phyloP scores from a whole-genome alignment of 1,140 invertebrate genomes.

The Drosophila insularis region DNA sequence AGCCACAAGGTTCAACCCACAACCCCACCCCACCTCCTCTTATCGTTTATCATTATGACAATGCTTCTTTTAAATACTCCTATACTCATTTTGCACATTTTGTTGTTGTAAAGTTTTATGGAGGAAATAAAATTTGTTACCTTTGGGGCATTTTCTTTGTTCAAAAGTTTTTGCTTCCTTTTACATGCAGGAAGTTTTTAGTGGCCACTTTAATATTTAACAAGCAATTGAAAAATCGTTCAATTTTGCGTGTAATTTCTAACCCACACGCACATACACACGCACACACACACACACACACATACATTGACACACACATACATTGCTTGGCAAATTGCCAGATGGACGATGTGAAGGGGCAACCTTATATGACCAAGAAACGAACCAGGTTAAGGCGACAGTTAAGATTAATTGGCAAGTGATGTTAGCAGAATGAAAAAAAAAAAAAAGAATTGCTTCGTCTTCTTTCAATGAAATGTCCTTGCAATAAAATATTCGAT shows the following conservation, averaged over 20 bases:
- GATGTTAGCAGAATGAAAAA: constrained; percentile 12
- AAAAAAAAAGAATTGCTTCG: neutral
- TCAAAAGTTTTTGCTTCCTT: constrained; percentile 38
- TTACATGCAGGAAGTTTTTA: constrained; percentile 46
- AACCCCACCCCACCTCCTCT: too few relatives aligned
- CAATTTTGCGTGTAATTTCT: constrained; percentile 73
- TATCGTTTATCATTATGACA: constrained; percentile 2
- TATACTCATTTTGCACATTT: neutral
- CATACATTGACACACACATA: too few relatives aligned
- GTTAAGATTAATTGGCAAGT: constrained; percentile 70
- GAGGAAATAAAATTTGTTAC: constrained; percentile 6
- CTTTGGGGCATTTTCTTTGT: constrained; percentile 20
- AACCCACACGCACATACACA: constrained; percentile 42
- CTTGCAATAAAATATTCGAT: constrained; percentile 70
- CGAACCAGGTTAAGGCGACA: constrained; percentile 26
- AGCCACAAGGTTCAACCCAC: too few relatives aligned
- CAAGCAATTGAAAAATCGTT: constrained; percentile 57
- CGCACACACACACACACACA: constrained; percentile 39
- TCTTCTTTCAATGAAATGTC: constrained; percentile 18
- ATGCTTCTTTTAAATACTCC: neutral
- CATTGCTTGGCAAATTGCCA: constrained; percentile 54
- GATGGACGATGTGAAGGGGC: constrained; percentile 16
- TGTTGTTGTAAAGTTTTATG: constrained; percentile 6
- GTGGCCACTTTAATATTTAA: constrained; percentile 72
- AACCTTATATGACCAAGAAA: constrained; percentile 29